Percentiles rank a stretch among this genome's conserved stretches.
Conservation (phyloP, 2,113 vertebrate genomes). For the Pipra filicauda region DNA sequence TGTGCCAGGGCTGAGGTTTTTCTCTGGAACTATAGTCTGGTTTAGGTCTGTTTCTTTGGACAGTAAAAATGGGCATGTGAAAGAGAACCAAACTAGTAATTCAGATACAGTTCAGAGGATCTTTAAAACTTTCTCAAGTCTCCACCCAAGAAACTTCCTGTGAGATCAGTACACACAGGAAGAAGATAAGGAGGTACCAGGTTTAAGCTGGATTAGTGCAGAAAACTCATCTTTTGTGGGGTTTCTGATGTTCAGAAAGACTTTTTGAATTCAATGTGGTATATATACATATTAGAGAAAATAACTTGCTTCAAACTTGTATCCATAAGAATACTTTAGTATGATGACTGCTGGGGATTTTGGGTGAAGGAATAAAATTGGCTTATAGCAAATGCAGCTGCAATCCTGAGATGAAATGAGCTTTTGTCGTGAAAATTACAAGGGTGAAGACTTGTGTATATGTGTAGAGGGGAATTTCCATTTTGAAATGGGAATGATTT, state of each 20-base stretch:
- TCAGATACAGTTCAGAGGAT: not conserved
- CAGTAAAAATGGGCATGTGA: not conserved
- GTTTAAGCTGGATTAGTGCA: not conserved
- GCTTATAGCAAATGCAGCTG: not conserved
- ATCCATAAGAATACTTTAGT: not conserved
- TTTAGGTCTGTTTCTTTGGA: not conserved
- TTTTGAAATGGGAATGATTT: not conserved
- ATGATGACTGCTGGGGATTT: not conserved
- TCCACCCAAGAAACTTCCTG: constrained; percentile 36
- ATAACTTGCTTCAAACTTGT: not conserved
- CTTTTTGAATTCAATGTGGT: not conserved
- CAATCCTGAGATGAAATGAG: not conserved
- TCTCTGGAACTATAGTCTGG: not conserved
- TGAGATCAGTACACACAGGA: not conserved
- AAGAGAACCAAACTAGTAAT: not conserved
- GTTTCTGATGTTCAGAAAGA: not conserved
- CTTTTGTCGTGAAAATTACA: not conserved
- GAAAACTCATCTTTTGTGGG: not conserved
- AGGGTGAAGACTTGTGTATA: not conserved
- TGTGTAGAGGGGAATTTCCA: not conserved
- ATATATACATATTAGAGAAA: not conserved
- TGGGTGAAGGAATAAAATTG: not conserved
- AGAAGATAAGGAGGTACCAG: not conserved
- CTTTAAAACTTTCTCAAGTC: not conserved
- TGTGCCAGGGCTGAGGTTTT: not conserved